Evolutionary conservation across 2,888 invertebrate species (phyloP), one percentile per base, ranked within the genome.

Genomic region (Lomographa bimaculata): DNA sequence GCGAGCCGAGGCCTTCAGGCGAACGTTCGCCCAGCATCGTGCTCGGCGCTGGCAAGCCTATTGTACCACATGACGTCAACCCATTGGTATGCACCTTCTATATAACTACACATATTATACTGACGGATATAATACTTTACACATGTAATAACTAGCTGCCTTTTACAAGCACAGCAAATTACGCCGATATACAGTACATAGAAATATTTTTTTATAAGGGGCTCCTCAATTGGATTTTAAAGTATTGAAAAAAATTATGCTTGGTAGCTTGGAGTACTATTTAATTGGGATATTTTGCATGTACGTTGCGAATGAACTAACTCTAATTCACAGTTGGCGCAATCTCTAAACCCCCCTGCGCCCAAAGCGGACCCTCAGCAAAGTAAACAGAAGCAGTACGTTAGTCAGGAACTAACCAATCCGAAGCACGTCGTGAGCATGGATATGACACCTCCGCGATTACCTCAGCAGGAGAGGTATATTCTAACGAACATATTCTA

Each of bases 1-100:
- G 52, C 91, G 91, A 6, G 71, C 78, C 2, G 74, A 81, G 33
- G 57, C 70, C 1, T 71, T 52, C 35, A 66, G 52, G 3, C 33
- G 89, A 90, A 0, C 79, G 79, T 1, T 84, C 89, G 9, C 90
- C 90, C 5, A 82, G 90, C 39, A 87, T 83, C 34, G 83, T 83
- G 25, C 61, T 83, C 11, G 89, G 89, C 8, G 87, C 79, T 0
- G 89, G 89, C n/a, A 86, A 85, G 51, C 89, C 87, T 0, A 89
- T 90, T 24, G 57, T 89, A 20, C 89, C 89, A 5, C 77, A 81
- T 1, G 70, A 54, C 53, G 74, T 85, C 26, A 87, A 87, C 49
- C 84, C 86, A 30, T 69, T 86, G 39, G 87, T 87, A 36, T 28
- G 32, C 2, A 14, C n/a, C n/a, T n/a, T n/a, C n/a, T n/a, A n/a